A percentile compares a stretch with the other conserved stretches of the same genome.
Evolutionary conservation across 2,113 vertebrate genomes (phyloP).

Genomic region (Gallinago undulata): DNA sequence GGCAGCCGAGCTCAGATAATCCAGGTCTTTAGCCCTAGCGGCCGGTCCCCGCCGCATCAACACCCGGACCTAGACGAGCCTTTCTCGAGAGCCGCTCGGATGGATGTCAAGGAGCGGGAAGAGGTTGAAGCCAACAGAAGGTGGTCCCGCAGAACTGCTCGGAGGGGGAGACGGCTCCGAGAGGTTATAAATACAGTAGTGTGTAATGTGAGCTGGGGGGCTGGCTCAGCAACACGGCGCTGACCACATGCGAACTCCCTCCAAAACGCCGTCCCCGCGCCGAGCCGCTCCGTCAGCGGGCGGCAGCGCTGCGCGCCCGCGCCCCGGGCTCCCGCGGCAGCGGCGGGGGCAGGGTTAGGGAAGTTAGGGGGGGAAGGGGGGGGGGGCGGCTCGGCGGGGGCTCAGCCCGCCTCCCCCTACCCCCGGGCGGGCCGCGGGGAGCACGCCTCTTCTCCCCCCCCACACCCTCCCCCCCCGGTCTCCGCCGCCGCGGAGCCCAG

Average conservation of each 20-base stretch:
- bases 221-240: conserved; percentile 89
- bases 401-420: not conserved
- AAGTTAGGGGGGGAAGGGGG: not conserved
- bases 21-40: conserved; percentile 79
- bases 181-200: conserved; percentile 97
- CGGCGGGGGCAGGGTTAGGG: too few species aligned
- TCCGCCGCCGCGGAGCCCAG: not conserved
- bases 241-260: conserved; percentile 91
- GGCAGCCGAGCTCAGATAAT: conserved; percentile 76
- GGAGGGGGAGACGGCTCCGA: conserved; percentile 84
- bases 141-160: conserved; percentile 88
- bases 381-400: not conserved
- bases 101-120: conserved; percentile 82
- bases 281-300: conserved; percentile 50
- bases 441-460: too few species aligned
- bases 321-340: not conserved
- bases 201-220: conserved; percentile 99
- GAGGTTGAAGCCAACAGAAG: conserved; percentile 86
- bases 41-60: conserved; percentile 81
- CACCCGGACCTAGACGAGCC: conserved; percentile 78
- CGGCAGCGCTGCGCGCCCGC: conserved; percentile 21
- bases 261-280: conserved; percentile 74
- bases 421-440: too few species aligned
- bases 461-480: too few species aligned
- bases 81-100: conserved; percentile 81